Evolutionary conservation across 2,113 vertebrate species (phyloP).

Genomic region (Tenrec ecaudatus): DNA sequence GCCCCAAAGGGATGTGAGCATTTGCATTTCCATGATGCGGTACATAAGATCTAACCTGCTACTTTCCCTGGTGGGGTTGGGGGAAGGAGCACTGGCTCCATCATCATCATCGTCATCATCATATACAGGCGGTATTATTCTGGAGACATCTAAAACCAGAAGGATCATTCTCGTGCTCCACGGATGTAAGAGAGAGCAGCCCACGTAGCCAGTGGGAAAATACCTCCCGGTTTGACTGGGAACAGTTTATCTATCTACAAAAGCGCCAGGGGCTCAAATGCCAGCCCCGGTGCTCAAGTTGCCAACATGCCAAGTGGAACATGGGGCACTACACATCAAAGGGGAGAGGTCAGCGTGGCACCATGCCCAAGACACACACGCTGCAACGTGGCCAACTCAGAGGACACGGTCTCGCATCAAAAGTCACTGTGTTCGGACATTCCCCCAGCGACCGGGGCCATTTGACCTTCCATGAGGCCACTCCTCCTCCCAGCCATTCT

Average conservation of each 20-base stretch:
- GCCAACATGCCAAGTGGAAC: constrained; percentile 49
- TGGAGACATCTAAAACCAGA: neutral
- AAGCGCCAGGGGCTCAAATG: neutral
- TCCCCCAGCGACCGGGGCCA: constrained; percentile 45
- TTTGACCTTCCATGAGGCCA: neutral
- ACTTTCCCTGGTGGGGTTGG: constrained; percentile 16
- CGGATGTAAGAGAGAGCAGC: neutral
- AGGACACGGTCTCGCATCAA: constrained; percentile 65
- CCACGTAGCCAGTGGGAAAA: rapidly evolving
- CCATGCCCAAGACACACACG: constrained; percentile 36
- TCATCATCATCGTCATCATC: neutral
- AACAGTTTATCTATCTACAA: constrained; percentile 31
- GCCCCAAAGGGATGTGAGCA: constrained; percentile 9
- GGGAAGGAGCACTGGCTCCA: too few relatives aligned
- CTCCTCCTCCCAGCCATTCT: constrained; percentile 3
- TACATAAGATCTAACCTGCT: neutral
- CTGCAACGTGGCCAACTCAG: constrained; percentile 12
- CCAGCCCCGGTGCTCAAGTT: constrained; percentile 48
- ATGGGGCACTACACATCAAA: constrained; percentile 38
- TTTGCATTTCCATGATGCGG: neutral
- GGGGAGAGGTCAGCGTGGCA: constrained; percentile 32
- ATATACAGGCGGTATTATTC: neutral
- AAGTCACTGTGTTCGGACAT: constrained; percentile 31
- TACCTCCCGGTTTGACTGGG: too few relatives aligned
- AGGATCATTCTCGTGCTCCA: neutral